Conservation (phyloP, 2,113 vertebrate species). For the Antigone vipio region DNA sequence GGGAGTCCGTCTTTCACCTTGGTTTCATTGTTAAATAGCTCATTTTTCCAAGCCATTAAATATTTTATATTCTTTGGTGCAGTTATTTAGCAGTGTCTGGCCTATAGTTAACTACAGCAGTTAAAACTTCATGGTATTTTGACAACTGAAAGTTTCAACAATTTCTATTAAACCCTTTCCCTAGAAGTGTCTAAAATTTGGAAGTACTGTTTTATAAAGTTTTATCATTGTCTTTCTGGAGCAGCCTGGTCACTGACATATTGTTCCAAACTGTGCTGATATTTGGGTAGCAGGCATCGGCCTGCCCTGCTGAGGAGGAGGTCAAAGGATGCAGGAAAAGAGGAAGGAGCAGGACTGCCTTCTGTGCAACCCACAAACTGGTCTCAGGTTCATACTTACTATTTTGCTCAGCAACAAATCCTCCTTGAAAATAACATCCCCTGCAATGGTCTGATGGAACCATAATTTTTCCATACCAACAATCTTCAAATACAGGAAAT, state of each 20-base stretch:
- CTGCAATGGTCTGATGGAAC: not conserved
- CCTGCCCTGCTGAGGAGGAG: not conserved
- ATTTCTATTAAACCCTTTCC: not conserved
- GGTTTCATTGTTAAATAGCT: not conserved
- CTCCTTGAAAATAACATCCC: not conserved
- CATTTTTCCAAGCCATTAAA: not conserved
- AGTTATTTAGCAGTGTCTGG: not conserved
- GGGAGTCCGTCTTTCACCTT: not conserved
- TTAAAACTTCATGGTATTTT: not conserved
- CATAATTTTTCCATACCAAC: not conserved
- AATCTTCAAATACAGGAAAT: not conserved
- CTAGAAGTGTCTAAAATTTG: not conserved
- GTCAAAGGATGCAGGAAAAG: not conserved
- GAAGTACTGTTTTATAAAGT: not conserved
- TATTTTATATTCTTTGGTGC: not conserved
- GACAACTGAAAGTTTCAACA: not conserved
- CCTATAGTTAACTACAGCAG: not conserved
- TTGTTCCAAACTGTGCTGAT: not conserved
- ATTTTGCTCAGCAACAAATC: not conserved
- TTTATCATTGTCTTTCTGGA: not conserved
- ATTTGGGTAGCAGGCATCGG: not conserved
- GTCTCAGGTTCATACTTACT: not conserved
- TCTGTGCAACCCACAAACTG: not conserved
- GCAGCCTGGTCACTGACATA: not conserved
- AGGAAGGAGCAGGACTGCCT: not conserved